Percentiles rank a stretch among this genome's conserved stretches.
Conservation (phyloP, 2,888 invertebrate species). For the Himalopsyche japonica region DNA sequence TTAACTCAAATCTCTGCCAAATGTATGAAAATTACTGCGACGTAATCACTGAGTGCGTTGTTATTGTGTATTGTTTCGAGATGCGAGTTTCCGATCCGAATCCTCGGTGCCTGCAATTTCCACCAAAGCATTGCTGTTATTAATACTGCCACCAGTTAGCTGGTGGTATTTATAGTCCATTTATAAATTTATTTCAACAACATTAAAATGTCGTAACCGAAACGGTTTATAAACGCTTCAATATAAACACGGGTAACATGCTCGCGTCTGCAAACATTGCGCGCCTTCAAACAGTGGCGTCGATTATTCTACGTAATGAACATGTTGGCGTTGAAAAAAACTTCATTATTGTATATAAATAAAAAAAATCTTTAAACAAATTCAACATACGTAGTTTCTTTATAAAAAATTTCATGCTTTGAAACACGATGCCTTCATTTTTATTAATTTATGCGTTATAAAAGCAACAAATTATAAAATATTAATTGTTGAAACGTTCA, state of each 20-base stretch:
- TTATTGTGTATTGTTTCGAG: background rate
- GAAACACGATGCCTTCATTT: too few relatives aligned
- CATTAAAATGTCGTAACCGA: conserved; percentile 32
- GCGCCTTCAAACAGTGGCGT: background rate
- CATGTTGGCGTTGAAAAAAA: too few relatives aligned
- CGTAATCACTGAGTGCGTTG: background rate
- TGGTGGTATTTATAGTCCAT: conserved; percentile 29
- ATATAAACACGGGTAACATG: conserved; percentile 18
- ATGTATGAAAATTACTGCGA: background rate
- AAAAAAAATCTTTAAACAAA: too few relatives aligned
- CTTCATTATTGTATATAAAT: too few relatives aligned
- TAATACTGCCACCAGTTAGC: conserved; percentile 16
- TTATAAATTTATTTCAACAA: conserved; percentile 32
- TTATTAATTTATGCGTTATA: too few relatives aligned
- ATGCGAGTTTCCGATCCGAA: background rate
- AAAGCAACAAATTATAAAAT: too few relatives aligned
- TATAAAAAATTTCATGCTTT: too few relatives aligned
- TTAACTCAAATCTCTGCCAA: background rate
- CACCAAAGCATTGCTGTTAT: conserved; percentile 12
- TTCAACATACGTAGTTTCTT: too few relatives aligned
- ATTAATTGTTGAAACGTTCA: too few relatives aligned
- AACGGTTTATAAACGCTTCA: conserved; percentile 30
- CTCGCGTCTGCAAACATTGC: background rate
- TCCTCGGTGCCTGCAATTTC: background rate
- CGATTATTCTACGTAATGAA: background rate